Evolutionary conservation across 2,797 vertebrate genomes (phyloP).

Genomic region (Rhincodon typus): DNA sequence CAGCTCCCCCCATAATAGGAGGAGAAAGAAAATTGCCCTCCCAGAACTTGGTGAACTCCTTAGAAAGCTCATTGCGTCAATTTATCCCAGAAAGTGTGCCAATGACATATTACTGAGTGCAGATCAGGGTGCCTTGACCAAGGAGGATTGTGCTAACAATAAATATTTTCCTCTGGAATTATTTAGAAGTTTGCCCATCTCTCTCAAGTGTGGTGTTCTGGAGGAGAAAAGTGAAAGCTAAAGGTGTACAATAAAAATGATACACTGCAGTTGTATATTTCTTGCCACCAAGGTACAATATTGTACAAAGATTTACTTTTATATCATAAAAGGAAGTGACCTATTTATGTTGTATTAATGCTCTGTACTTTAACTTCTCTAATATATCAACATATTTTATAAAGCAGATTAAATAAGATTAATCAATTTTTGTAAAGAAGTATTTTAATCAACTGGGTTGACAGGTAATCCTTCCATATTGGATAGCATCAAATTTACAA

Average conservation of each 20-base stretch:
- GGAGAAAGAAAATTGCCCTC: slow-evolving; percentile 42
- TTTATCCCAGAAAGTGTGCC: background rate
- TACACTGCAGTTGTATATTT: background rate
- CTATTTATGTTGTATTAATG: background rate
- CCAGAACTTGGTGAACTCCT: slow-evolving; percentile 43
- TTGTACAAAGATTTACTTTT: background rate
- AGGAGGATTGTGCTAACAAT: background rate
- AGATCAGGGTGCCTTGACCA: background rate
- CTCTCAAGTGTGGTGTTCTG: background rate
- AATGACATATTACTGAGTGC: background rate
- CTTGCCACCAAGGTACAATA: background rate
- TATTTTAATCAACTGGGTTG: slow-evolving; percentile 9
- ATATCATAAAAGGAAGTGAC: background rate
- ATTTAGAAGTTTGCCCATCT: background rate
- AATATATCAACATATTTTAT: slow-evolving; percentile 1
- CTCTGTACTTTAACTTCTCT: background rate
- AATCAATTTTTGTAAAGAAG: slow-evolving; percentile 14
- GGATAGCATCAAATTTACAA: background rate
- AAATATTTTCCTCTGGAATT: slow-evolving; percentile 28
- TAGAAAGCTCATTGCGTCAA: slow-evolving; percentile 39
- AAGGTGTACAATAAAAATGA: background rate
- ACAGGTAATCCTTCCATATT: background rate
- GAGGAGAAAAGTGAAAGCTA: background rate
- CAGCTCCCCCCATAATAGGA: slow-evolving; percentile 42
- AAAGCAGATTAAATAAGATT: background rate